Evolutionary conservation across 2,113 vertebrate genomes (phyloP).

Genomic region (Sceloporus tristichus): DNA sequence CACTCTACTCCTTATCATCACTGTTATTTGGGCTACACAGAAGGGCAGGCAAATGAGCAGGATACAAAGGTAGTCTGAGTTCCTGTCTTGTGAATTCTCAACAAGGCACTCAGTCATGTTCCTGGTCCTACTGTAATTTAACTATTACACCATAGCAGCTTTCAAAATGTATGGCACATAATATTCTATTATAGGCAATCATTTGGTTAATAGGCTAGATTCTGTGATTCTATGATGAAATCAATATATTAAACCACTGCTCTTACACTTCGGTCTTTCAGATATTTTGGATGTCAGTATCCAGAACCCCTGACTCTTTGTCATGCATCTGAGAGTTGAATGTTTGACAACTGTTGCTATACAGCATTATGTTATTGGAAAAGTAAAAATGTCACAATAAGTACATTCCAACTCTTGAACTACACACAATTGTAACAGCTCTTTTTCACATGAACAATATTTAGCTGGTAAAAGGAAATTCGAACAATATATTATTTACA

Average conservation of each 20-base stretch:
- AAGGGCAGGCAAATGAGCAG: no score
- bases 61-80: no score
- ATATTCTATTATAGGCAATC: not conserved
- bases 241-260: not conserved
- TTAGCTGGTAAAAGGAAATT: constrained; percentile 49
- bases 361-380: not conserved
- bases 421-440: constrained; percentile 46
- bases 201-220: no score
- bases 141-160: not conserved
- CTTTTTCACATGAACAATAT: constrained; percentile 54
- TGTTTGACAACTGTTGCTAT: not conserved
- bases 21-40: no score
- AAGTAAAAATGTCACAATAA: not conserved
- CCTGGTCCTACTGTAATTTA: not conserved
- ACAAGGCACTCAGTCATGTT: not conserved
- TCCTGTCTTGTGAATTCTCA: no score
- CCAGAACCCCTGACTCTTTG: no score
- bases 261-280: no score
- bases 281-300: no score
- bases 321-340: not conserved
- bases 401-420: constrained; percentile 55
- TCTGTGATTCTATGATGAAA: no score
- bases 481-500: not conserved
- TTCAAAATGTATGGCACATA: not conserved
- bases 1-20: no score